Evolutionary conservation across 2,888 invertebrate species (phyloP).

Genomic region (Scaptomyza parva): DNA sequence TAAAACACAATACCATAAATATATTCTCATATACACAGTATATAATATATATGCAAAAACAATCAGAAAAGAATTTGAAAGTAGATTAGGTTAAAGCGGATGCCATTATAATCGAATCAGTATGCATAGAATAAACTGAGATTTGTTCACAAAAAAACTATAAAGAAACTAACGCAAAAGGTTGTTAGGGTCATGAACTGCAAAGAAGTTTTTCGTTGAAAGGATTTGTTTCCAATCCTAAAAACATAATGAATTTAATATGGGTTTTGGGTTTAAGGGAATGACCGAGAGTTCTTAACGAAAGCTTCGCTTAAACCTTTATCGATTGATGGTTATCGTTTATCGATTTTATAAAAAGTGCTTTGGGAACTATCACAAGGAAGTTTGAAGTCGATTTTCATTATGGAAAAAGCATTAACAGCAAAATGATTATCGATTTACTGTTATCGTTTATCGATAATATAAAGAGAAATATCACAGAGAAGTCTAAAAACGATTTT

Average conservation of each 20-base stretch:
- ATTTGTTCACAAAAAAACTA: background rate
- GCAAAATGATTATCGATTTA: no score
- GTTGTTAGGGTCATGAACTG: background rate
- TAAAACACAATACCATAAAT: conserved; percentile 2
- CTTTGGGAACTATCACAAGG: no score
- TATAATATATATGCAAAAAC: conserved; percentile 12
- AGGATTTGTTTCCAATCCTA: background rate
- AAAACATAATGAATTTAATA: no score
- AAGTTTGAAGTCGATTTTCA: no score
- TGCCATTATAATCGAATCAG: conserved; percentile 6
- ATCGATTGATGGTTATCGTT: background rate
- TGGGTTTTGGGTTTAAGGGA: no score
- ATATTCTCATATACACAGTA: background rate
- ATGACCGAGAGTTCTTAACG: no score
- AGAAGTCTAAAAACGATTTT: no score
- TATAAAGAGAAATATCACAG: no score
- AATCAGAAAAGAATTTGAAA: conserved; percentile 4
- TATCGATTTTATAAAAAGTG: no score
- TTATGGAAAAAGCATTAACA: no score
- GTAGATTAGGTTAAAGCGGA: conserved; percentile 10
- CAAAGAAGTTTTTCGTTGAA: background rate
- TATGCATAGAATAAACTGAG: background rate
- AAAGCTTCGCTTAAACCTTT: no score
- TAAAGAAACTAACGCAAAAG: background rate
- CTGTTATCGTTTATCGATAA: no score